Base-by-base conservation (phyloP, 2,797 vertebrate species). In the Phrynocephalus guinanensis region DNA sequence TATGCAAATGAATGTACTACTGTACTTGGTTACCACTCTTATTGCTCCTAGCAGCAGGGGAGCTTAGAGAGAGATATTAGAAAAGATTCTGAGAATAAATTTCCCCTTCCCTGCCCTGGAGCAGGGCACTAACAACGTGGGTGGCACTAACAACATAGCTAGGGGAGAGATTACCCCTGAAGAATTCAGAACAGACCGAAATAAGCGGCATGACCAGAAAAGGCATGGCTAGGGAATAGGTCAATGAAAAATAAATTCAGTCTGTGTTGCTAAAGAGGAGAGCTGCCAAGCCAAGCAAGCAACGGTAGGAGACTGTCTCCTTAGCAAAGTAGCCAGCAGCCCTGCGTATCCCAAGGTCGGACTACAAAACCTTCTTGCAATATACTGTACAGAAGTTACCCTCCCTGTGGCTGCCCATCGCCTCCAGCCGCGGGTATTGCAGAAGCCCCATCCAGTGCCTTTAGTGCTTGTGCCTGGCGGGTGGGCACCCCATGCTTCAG, bases 1-100 rank as follows among this genome's bases (percentile, higher is more conserved):
- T 83, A 76, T 83, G 86, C 52, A 89, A 79, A 72, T 0, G 6
- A 75, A 90, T 38, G 70, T 70, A 86, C 16, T 63, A 13, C 38
- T 44, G 38, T 44, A 44, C 79, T 90, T 85, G 83, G 91, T 86
- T 79, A 90, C 92, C 90, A 89, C 87, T 68, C 44, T 75, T 56
- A 56, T 13, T 56, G 13, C 52, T 13, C 52, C 13, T 77, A 94
- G 87, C 88, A 92, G 91, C 1, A 0, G 88, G 81, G 87, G 84
- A 63, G 86, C 1, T 63, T 83, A 70, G 70, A 80, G 48, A 85
- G 80, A 71, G 0, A 88, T 60, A 82, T 79, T n/a, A 66, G 79
- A 84, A 84, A 81, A 90, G 79, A 91, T 93, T 92, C 30, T 2
- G 77, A 60, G 73, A 85, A 91, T 89, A 76, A 88, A 84, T 33